Conservation (phyloP, 1,140 invertebrate species). For the Drosophila varians region DNA sequence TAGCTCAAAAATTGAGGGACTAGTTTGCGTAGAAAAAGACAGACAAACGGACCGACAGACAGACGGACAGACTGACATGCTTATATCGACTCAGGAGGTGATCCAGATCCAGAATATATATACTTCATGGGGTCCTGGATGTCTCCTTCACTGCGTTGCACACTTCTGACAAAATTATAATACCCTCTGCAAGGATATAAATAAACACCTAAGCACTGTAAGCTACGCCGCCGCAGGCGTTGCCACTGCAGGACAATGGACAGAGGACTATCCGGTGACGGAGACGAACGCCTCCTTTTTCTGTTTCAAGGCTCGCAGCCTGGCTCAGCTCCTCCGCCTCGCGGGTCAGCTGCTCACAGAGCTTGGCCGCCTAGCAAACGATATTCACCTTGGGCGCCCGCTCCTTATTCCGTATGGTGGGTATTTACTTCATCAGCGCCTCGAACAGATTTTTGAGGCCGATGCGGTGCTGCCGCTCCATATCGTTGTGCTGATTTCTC, state of each 20-base stretch:
- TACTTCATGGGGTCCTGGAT: too few species aligned
- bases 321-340: slow-evolving; percentile 84
- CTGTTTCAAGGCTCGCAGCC: slow-evolving; percentile 18
- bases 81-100: too few species aligned
- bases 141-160: too few species aligned
- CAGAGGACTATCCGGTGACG: slow-evolving; percentile 18
- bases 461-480: slow-evolving; percentile 94
- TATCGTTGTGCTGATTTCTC: slow-evolving; percentile 93
- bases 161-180: too few species aligned
- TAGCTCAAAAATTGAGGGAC: too few species aligned
- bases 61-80: too few species aligned
- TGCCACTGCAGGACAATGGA: neutral
- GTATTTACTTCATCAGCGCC: slow-evolving; percentile 90
- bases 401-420: slow-evolving; percentile 90
- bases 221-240: slow-evolving; percentile 30
- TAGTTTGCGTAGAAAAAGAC: too few species aligned
- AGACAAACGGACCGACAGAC: too few species aligned
- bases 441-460: slow-evolving; percentile 93
- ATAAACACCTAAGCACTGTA: neutral
- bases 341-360: slow-evolving; percentile 87
- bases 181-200: too few species aligned
- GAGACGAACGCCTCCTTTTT: neutral
- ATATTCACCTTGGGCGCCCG: slow-evolving; percentile 94
- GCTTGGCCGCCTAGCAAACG: slow-evolving; percentile 89
- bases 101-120: too few species aligned